Base-by-base conservation (phyloP, 1,140 invertebrate species). In the Drosophila hydei region DNA sequence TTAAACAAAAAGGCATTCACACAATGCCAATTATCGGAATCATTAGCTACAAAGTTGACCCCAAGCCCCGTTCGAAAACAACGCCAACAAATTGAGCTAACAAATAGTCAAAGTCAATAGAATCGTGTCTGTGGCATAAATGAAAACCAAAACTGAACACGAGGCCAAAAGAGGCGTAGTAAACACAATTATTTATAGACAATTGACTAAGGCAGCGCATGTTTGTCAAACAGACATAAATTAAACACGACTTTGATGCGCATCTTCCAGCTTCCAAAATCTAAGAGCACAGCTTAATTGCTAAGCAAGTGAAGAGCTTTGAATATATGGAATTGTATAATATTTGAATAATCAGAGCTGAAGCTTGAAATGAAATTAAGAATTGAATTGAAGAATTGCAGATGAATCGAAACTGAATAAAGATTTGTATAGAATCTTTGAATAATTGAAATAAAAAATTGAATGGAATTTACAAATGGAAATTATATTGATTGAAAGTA, bases 21-120 rank as follows among this genome's bases (percentile, higher is more conserved):
- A 85, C 81, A 85, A 85, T 81, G 77, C 74, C 80, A 87, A 88
- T 87, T 88, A 87, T 81, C 72, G 77, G 75, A 87, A 75, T 81
- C 81, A 88, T 81, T 87, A 88, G 81, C 74, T 67, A 72, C 52
- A 60, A 75, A 56, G 76, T 51, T 71, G 67, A 70, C 55, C 52
- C 54, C 38, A 38, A 51, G 52, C 61, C 54, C 51, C 45, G 52
- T 25, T 51, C 43, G 19, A 60, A 23, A 11, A 19, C 27, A 30
- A 2, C 43, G 18, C 18, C 43, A 40, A 27, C 42, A 38, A 50
- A 72, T 65, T 72, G 69, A 72, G 54, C 62, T 52, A 72, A 59
- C 59, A 63, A 63, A 56, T 38, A 71, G 43, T 71, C 68, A 71
- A 71, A 71, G 61, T 58, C 68, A 71, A 71, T 71, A 71, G 61